Base-by-base conservation (phyloP, 2,113 vertebrate genomes). In the Tonatia bakeri region DNA sequence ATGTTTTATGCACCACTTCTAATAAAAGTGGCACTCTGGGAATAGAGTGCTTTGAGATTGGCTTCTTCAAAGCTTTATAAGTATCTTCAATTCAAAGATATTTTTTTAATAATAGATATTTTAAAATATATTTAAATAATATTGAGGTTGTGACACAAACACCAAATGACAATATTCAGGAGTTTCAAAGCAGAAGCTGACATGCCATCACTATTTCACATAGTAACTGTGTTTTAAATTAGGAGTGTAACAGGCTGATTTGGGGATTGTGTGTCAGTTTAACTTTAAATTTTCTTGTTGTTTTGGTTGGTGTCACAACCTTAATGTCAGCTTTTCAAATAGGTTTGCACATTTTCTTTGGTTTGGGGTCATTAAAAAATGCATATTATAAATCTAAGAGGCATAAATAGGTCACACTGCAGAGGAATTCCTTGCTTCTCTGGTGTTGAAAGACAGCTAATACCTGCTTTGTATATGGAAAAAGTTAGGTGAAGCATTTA, bases 61-160 rank as follows among this genome's bases (percentile, higher is more conserved):
- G 83, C 96, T 97, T 97, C 98, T 98, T 99, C 98, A 98, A 98
- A 99, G 98, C 97, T 92, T 98, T 97, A 61, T 36, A 52, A 83
- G 92, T 98, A 95, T 97, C 98, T 98, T 98, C 97, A 96, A 97
- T 95, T 98, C 97, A 95, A 97, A 98, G 98, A 97, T 97, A 64
- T 97, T 98, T 98, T 98, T 98, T 98, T 98, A 98, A 98, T 98
- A 98, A 98, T 98, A 98, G 98, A 98, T 98, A 98, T 97, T 98
- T 98, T 98, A 98, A 98, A 98, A 90, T 98, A 98, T 98, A 98
- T 98, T 98, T 98, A 98, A 99, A 98, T 98, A 98, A 98, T 97
- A 97, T 98, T 98, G 98, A 98, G 98, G 97, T 98, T 98, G 98
- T 98, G 98, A 98, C 98, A 98, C 98, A 98, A 98, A 98, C 97